Evolutionary conservation across 2,888 invertebrate species (phyloP), one percentile per base, ranked within the genome.

Genomic region (Sepiola atlantica): DNA sequence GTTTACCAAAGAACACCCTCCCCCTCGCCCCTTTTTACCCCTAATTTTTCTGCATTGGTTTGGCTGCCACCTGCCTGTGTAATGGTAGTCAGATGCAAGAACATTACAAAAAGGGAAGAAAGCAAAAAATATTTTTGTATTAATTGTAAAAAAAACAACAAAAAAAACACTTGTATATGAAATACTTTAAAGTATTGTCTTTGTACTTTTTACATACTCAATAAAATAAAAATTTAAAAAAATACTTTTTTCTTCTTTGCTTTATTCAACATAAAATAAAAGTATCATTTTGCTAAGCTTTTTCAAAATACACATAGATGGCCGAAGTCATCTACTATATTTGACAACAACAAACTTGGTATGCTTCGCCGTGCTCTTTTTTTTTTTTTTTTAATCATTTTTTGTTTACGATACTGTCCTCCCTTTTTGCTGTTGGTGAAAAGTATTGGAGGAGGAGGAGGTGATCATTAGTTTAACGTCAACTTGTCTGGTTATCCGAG

Each of bases 161-260:
- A 45, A 45, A 45, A 45, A 77, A 77, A 77, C n/a, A n/a, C 77
- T 77, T 77, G 77, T 77, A 77, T n/a, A 77, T 77, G 77, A 77
- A 77, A 77, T 77, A 77, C 77, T 77, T 77, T n/a, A 77, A 77
- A 77, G 77, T 77, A 77, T 77, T 77, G 77, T 77, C 77, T 77
- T 77, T 77, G 77, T 77, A 77, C 77, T 77, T 77, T 77, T 77
- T 77, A 77, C 77, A 77, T 77, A 77, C n/a, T n/a, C 77, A 77
- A 77, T 77, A 77, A 77, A 77, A 32, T 3, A 12, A 21, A 16
- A n/a, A n/a, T 12, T 12, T n/a, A 77, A 61, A 24, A 61, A 61
- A 61, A 24, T 24, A 0, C 28, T 61, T 61, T 61, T 24, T 61
- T 21, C 24, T 1, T 61, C 0, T 61, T 61, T 61, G 24, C 24